Evolutionary conservation across 1,140 invertebrate genomes (phyloP).

Genomic region (Trissolcus basalis): DNA sequence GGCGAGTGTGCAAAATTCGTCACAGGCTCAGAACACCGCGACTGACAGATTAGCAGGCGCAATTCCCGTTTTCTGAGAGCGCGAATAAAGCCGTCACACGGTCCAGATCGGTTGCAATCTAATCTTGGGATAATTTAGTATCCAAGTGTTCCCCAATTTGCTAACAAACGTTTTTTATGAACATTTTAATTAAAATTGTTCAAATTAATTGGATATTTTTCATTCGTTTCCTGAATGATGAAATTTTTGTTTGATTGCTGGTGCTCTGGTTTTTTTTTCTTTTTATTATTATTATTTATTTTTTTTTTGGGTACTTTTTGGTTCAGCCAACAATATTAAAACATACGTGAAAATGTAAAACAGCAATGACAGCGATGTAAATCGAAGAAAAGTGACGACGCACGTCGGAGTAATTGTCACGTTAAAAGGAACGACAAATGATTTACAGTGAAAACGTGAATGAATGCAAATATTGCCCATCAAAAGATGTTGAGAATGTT

Average conservation of each 20-base stretch:
- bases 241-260: neutral
- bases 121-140: neutral
- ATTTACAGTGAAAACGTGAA: too few relatives aligned
- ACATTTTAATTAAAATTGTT: too few relatives aligned
- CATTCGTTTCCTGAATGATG: neutral
- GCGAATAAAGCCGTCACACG: neutral
- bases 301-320: too few relatives aligned
- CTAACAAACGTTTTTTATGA: too few relatives aligned
- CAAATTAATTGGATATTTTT: too few relatives aligned
- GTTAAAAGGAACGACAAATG: too few relatives aligned
- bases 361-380: neutral
- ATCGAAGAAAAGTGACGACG: neutral
- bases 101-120: neutral
- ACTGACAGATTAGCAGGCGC: conserved; percentile 3
- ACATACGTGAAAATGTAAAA: too few relatives aligned
- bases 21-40: neutral
- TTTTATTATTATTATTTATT: too few relatives aligned
- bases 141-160: neutral
- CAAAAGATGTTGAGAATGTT: neutral
- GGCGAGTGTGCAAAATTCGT: neutral
- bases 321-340: too few relatives aligned
- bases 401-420: neutral
- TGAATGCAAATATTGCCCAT: neutral
- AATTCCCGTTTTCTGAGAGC: neutral
- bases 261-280: too few relatives aligned